Conservation (phyloP, 2,888 invertebrate genomes). For the Eilema sororculum region DNA sequence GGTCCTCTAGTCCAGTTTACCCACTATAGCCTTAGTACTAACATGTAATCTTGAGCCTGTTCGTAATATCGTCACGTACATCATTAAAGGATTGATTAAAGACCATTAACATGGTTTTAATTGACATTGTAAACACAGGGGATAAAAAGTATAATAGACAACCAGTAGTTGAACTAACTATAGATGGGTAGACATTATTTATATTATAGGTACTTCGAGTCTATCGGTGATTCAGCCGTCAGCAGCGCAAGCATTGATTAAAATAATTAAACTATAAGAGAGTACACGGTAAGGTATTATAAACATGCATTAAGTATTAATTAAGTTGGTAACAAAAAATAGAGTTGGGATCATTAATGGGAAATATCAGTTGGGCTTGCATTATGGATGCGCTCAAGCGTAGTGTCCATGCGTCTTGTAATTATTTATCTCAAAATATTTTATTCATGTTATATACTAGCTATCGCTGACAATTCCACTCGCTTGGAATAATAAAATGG, state of each 20-base stretch:
- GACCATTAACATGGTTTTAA: slow-evolving; percentile 32
- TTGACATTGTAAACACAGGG: slow-evolving; percentile 33
- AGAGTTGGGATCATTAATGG: slow-evolving; percentile 70
- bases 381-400: slow-evolving; percentile 64
- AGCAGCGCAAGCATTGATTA: slow-evolving; percentile 58
- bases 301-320: slow-evolving; percentile 78
- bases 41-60: slow-evolving; percentile 17
- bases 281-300: slow-evolving; percentile 69
- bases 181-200: slow-evolving; percentile 50
- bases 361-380: slow-evolving; percentile 66
- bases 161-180: slow-evolving; percentile 35
- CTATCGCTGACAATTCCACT: not conserved
- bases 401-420: slow-evolving; percentile 43
- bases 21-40: not conserved
- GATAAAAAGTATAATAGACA: slow-evolving; percentile 30
- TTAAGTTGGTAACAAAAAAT: slow-evolving; percentile 79
- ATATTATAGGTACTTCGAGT: slow-evolving; percentile 45
- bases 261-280: slow-evolving; percentile 73
- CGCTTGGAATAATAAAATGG: not conserved
- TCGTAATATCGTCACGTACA: slow-evolving; percentile 20
- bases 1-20: not conserved
- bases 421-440: slow-evolving; percentile 22
- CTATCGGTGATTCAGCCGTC: slow-evolving; percentile 25
- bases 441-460: not conserved
- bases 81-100: slow-evolving; percentile 32